Conservation (phyloP, 2,797 vertebrate species). For the Anas bahamensis region DNA sequence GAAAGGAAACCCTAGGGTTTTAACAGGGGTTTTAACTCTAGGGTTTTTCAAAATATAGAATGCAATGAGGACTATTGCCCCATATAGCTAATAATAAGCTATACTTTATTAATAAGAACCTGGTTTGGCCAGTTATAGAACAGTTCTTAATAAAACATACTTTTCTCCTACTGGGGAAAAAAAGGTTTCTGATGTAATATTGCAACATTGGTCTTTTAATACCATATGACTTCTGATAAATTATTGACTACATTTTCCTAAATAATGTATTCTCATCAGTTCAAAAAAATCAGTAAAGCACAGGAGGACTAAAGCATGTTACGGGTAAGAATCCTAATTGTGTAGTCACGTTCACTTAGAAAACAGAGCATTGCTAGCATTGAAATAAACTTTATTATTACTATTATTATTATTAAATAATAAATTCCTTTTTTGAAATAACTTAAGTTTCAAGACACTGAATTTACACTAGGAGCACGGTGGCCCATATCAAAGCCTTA, state of each 20-base stretch:
- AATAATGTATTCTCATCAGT: conserved; percentile 44
- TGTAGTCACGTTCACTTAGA: neutral
- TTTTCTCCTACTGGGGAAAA: neutral
- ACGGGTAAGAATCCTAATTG: neutral
- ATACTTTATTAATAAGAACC: neutral
- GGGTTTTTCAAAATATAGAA: neutral
- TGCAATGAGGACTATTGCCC: neutral
- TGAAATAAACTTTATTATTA: neutral
- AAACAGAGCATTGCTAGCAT: neutral
- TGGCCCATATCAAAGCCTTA: neutral
- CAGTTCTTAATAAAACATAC: neutral
- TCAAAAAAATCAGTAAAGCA: conserved; percentile 20
- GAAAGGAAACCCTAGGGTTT: neutral
- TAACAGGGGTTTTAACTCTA: neutral
- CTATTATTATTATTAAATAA: neutral
- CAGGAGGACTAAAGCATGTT: neutral
- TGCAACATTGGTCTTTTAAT: conserved; percentile 14
- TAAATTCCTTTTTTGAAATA: neutral
- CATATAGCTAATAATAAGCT: neutral
- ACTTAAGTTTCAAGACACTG: neutral
- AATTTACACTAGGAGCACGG: neutral
- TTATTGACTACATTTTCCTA: conserved; percentile 47
- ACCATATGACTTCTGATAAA: conserved; percentile 31
- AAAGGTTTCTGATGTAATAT: neutral
- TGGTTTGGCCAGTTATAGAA: neutral